Conservation (phyloP, 2,113 vertebrate genomes). For the Festucalex cinctus region DNA sequence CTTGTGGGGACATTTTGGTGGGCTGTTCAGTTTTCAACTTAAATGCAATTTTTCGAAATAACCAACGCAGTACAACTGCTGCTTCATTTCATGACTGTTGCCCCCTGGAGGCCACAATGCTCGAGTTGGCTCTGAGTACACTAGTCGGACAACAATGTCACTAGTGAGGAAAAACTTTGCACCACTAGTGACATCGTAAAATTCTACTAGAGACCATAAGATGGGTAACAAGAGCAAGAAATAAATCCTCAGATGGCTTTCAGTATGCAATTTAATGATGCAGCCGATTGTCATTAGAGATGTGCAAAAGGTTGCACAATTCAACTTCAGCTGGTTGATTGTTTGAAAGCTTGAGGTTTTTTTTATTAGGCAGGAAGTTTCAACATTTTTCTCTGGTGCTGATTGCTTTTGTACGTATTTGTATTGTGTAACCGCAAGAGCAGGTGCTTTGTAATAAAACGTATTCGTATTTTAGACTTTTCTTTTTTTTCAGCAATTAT, state of each 20-base stretch:
- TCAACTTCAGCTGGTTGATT: neutral
- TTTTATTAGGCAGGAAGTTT: slow-evolving; percentile 12
- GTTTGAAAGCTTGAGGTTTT: slow-evolving; percentile 8
- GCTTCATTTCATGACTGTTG: too few relatives aligned
- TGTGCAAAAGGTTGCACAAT: slow-evolving; percentile 19
- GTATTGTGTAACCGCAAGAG: neutral
- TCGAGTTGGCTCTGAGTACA: too few relatives aligned
- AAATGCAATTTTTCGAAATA: too few relatives aligned
- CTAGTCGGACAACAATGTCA: too few relatives aligned
- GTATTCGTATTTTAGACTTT: neutral
- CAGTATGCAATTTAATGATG: neutral
- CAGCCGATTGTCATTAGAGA: slow-evolving; percentile 8
- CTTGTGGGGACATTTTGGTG: too few relatives aligned
- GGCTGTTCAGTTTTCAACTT: too few relatives aligned
- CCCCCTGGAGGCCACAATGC: too few relatives aligned
- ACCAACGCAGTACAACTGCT: too few relatives aligned
- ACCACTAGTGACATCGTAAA: too few relatives aligned
- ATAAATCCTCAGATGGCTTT: neutral
- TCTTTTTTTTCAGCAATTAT: neutral
- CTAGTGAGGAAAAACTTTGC: too few relatives aligned
- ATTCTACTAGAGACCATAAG: too few relatives aligned
- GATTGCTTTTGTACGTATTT: slow-evolving; percentile 16
- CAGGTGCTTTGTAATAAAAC: neutral
- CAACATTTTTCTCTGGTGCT: slow-evolving; percentile 27
- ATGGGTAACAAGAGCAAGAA: too few relatives aligned